A percentile compares a stretch with the other conserved stretches of the same genome.
Evolutionary conservation across 92 coral and sea anemone species (phyloP).

Genomic region (Zoanthus sociatus): DNA sequence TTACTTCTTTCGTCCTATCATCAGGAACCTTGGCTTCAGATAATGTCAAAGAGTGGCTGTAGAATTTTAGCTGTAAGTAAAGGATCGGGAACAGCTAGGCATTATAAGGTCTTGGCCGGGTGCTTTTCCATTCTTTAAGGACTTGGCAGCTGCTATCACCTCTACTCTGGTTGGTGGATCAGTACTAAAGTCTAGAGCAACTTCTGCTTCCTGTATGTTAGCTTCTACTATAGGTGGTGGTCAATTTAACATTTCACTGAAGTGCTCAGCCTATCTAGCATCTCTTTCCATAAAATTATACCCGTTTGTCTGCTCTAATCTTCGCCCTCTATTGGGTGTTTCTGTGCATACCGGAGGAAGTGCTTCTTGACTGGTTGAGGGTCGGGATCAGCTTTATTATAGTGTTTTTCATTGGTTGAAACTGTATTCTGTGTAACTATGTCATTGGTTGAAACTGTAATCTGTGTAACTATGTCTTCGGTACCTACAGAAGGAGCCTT

Average conservation of each 20-base stretch:
- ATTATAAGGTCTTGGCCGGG: not conserved
- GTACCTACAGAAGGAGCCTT: too few species aligned
- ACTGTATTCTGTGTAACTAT: too few species aligned
- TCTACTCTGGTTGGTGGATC: slow-evolving; percentile 24
- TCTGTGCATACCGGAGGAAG: too few species aligned
- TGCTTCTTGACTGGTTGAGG: too few species aligned
- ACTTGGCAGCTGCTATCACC: not conserved
- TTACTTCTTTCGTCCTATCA: not conserved
- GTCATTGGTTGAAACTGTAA: too few species aligned
- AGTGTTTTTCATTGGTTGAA: too few species aligned
- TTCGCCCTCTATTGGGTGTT: too few species aligned
- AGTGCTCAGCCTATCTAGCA: too few species aligned
- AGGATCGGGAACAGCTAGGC: slow-evolving; percentile 11
- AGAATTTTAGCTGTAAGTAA: not conserved
- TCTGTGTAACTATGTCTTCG: too few species aligned
- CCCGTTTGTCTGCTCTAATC: too few species aligned
- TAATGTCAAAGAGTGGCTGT: not conserved
- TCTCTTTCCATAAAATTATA: too few species aligned
- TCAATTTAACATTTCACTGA: not conserved
- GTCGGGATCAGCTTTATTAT: too few species aligned
- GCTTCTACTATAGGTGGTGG: not conserved
- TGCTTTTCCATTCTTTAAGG: not conserved
- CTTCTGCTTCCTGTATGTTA: slow-evolving; percentile 7
- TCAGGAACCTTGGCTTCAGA: slow-evolving; percentile 5
- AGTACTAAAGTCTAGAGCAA: slow-evolving; percentile 23